Conservation (phyloP, 2,797 vertebrate species). For the Sebastes ruberrimus region DNA sequence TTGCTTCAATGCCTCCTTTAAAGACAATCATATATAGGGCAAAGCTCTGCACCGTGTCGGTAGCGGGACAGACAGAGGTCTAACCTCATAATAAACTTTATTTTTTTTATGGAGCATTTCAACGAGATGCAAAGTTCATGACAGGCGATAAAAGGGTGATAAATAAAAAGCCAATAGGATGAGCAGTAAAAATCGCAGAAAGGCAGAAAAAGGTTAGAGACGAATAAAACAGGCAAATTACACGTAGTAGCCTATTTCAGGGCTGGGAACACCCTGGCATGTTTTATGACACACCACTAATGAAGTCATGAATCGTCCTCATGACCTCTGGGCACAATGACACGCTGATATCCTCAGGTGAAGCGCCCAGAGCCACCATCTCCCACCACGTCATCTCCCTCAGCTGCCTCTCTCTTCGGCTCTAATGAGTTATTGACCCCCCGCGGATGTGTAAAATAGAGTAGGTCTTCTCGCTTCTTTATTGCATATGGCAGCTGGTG, state of each 20-base stretch:
- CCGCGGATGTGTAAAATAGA: conserved; percentile 76
- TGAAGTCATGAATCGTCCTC: conserved; percentile 70
- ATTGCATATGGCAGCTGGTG: conserved; percentile 69
- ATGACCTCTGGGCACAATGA: conserved; percentile 70
- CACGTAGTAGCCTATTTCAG: conserved; percentile 26
- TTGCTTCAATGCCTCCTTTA: conserved; percentile 33
- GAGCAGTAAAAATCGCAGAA: conserved; percentile 49
- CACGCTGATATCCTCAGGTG: conserved; percentile 72
- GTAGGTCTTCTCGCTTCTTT: conserved; percentile 63
- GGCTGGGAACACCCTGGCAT: conserved; percentile 38
- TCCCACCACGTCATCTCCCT: conserved; percentile 52
- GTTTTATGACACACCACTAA: conserved; percentile 69
- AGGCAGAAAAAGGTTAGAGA: conserved; percentile 41
- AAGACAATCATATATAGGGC: conserved; percentile 30
- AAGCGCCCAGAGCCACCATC: conserved; percentile 39
- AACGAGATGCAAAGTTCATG: conserved; percentile 62
- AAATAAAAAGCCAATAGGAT: conserved; percentile 57
- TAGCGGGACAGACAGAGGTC: conserved; percentile 17
- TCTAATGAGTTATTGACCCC: conserved; percentile 82
- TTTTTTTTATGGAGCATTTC: conserved; percentile 63
- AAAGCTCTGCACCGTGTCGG: background rate
- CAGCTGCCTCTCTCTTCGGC: conserved; percentile 51
- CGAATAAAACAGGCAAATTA: conserved; percentile 55
- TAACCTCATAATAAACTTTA: conserved; percentile 57
- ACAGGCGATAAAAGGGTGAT: conserved; percentile 56